Base-by-base conservation (phyloP, 2,888 invertebrate species). In the Eristalis intricaria region DNA sequence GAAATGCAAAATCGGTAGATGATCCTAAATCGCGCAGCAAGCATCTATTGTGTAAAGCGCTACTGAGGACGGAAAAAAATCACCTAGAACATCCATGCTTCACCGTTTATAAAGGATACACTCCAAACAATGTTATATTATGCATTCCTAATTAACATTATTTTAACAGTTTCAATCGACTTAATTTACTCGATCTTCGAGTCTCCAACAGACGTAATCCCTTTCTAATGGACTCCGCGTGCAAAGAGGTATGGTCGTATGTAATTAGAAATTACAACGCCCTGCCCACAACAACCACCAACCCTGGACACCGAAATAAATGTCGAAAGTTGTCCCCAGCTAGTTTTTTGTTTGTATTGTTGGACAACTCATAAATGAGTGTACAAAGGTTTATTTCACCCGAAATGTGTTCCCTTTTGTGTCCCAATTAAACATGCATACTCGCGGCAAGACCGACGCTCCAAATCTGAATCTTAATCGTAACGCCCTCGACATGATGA, bases 291-390 rank as follows among this genome's bases (percentile, higher is more conserved):
- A 66, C 23, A 19, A 13, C 50, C 11, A 3, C 7, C 13, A 29
- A 61, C 60, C 19, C 26, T 11, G 66, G 58, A 32, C 63, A 58
- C 38, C 71, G 64, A 64, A 81, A 81, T 81, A 85, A 85, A 85
- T 81, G 81, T 81, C 81, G 74, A 50, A 85, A 85, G 71, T 84
- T 84, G 70, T 23, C 64, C 82, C 60, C 66, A 50, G 75, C 23
- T 61, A 68, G 82, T 74, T 78, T 74, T 86, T 75, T 78, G 82
- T 70, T 86, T 82, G 82, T 82, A 78, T 82, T 86, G 86, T 86
- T 74, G 86, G 86, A 86, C 86, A 82, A 78, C 86, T 78, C 82
- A 74, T 86, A 86, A 86, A 82, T 78, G 78, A 82, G 74, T 82
- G 29, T 78, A 82, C 77, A 86, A 78, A 82, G 65, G 77, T 82